These are phyloP conservation scores for Vulpes lagopus DNA, from an alignment of 2,113 vertebrate genomes.

Conservation along the genomic window DNA sequence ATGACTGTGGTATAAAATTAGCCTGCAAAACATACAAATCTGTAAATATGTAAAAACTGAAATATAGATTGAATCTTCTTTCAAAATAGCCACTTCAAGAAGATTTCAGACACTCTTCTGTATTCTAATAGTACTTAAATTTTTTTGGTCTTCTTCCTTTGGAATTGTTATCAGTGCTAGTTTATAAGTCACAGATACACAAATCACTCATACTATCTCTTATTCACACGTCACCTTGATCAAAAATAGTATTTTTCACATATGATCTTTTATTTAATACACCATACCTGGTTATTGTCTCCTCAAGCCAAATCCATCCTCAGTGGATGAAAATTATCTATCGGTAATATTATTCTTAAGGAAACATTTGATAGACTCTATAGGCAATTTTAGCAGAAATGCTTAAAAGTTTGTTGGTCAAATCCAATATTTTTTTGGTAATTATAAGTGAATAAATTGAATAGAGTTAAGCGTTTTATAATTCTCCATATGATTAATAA, in stretches of 20 bases:
- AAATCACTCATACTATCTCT: conserved; percentile 55
- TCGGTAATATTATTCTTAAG: not conserved
- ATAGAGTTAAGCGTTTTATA: not conserved
- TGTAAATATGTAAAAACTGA: not conserved
- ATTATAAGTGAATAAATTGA: not conserved
- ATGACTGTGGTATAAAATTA: not conserved
- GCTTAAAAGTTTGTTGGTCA: not conserved
- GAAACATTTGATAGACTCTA: not conserved
- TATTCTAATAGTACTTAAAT: not conserved
- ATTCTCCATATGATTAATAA: not conserved
- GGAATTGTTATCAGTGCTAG: not conserved
- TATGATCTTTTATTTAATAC: conserved; percentile 21
- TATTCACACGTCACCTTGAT: conserved; percentile 57
- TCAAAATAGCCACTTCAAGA: not conserved
- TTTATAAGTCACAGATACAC: conserved; percentile 26
- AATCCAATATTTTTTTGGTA: not conserved
- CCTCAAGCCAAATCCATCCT: not conserved
- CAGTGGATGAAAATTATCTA: not conserved
- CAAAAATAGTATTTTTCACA: conserved; percentile 43
- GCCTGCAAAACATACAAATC: not conserved
- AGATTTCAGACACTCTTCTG: not conserved
- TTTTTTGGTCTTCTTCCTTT: conserved; percentile 5
- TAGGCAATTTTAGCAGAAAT: not conserved
- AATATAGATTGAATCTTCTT: not conserved
- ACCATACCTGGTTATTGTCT: conserved; percentile 4